Percentiles rank a stretch among this genome's conserved stretches.
phyloP scores from a whole-genome alignment of 1,140 invertebrate species.

The Penaeus indicus region DNA sequence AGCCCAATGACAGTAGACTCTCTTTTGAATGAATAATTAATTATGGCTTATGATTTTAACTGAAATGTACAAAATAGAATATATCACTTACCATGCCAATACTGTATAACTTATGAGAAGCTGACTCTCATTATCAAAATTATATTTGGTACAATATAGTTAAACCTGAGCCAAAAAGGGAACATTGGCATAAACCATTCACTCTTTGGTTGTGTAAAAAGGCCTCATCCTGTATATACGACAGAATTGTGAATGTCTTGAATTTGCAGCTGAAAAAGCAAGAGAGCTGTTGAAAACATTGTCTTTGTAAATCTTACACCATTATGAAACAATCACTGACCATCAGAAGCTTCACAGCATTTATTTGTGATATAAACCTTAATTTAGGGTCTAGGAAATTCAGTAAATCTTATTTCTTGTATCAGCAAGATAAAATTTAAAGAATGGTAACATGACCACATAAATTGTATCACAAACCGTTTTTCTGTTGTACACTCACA shows the following conservation, averaged over 20 bases:
- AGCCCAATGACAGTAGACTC: too few species aligned
- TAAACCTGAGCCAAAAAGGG: conserved; percentile 61
- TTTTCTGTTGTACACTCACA: conserved; percentile 33
- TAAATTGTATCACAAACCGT: background rate
- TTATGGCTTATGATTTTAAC: conserved; percentile 4
- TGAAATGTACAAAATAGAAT: conserved; percentile 10
- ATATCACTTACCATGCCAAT: conserved; percentile 37
- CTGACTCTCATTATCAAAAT: conserved; percentile 19
- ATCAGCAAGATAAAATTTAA: background rate
- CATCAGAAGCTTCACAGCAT: too few species aligned
- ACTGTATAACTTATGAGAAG: conserved; percentile 9
- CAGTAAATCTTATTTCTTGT: too few species aligned
- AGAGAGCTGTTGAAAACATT: too few species aligned
- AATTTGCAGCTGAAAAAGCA: too few species aligned
- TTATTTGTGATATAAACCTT: too few species aligned
- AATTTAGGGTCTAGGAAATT: too few species aligned
- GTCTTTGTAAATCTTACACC: too few species aligned
- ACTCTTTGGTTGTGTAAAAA: conserved; percentile 60
- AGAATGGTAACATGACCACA: background rate
- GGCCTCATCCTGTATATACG: conserved; percentile 28
- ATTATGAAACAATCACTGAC: too few species aligned
- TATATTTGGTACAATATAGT: conserved; percentile 55
- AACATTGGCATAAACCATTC: conserved; percentile 50
- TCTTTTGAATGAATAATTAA: background rate
- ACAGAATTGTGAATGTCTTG: too few species aligned